Percentiles rank a stretch among this genome's conserved stretches.
Conservation (phyloP, 2,113 vertebrate species). For the Bambusicola thoracicus region DNA sequence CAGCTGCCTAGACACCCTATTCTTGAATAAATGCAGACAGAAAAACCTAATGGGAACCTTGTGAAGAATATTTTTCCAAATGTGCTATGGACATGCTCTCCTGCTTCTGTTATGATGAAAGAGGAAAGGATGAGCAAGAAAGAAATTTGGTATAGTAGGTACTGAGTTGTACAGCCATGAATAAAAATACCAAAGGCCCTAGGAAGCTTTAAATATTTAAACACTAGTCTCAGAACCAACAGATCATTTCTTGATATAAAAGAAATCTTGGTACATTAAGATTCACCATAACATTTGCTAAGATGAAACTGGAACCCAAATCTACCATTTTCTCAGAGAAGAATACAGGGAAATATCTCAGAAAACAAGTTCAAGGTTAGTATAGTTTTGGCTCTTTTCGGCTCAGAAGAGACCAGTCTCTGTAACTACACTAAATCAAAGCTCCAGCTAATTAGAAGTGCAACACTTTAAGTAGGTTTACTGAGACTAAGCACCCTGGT, state of each 20-base stretch:
- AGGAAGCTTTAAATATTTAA: constrained; percentile 1
- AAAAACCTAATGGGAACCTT: background rate
- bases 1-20: background rate
- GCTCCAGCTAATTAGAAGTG: background rate
- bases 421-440: background rate
- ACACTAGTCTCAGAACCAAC: background rate
- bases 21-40: background rate
- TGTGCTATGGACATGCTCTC: background rate
- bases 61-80: background rate
- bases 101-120: background rate
- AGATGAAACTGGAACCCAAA: background rate
- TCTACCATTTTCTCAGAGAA: background rate
- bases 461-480: background rate
- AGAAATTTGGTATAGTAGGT: background rate
- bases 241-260: background rate
- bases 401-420: background rate
- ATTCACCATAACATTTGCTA: background rate
- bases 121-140: background rate
- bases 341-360: background rate
- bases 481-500: background rate
- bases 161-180: background rate
- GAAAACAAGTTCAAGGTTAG: background rate
- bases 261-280: background rate
- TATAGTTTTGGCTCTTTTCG: background rate
- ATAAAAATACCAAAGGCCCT: background rate